Base-by-base conservation (phyloP, 2,888 invertebrate species). In the Idaea biselata region DNA sequence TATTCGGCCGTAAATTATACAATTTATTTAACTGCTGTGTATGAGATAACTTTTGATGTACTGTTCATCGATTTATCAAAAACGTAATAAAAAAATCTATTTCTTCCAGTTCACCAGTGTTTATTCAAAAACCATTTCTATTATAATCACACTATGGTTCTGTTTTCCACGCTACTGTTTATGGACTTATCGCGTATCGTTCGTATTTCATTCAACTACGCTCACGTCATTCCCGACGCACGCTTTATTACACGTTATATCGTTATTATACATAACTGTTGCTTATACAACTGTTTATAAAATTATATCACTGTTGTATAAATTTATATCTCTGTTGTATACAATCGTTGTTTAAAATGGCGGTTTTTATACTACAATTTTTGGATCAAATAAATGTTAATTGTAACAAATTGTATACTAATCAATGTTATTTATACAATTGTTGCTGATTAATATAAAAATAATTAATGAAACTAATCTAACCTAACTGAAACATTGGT, bases 151-250 rank as follows among this genome's bases (percentile, higher is more conserved):
- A 70, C 64, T 59, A 64, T 68, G 72, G 70, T 72, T 70, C 71
- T 71, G 76, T 87, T 86, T 56, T 87, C 80, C 88, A 88, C 84
- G 88, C 87, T 71, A 80, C 88, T 81, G 72, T 73, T 72, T 71
- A 71, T 78, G 88, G 89, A 89, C 79, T 82, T 82, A 65, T 68
- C 75, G 73, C 82, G 74, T 84, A 81, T 87, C 89, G 91, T 91
- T 88, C 84, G 88, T 89, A 89, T 73, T 79, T 80, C 76, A 82
- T 79, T 55, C 63, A 72, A 76, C 80, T 76, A 77, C 74, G 73
- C 75, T 74, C 69, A 73, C 78, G 67, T 73, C 70, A 73, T 64
- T 74, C 74, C 67, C 66, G 69, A 31, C 60, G 25, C n/a, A 57
- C 59, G 62, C 59, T 55, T 59, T 58, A 56, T 18, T 59, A 53